Evolutionary conservation across 2,113 vertebrate genomes (phyloP), one percentile per base, ranked within the genome.

Genomic region (Ornithorhynchus anatinus): DNA sequence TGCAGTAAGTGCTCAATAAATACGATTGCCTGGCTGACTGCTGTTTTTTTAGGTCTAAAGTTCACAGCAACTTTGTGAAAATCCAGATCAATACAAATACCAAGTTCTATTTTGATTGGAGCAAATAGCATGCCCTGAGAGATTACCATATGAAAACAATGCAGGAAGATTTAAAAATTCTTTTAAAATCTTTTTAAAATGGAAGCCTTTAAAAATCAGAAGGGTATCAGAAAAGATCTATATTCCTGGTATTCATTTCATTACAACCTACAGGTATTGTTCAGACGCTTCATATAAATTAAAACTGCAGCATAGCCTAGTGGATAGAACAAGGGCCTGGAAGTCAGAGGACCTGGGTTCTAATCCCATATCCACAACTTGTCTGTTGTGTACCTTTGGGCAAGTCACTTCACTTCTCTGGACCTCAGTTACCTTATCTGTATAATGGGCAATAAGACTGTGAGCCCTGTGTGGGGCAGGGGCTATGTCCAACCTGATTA

Each of bases 381-480:
- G n/a, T n/a, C n/a, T n/a, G n/a, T n/a, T n/a, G n/a, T n/a, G n/a
- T n/a, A n/a, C n/a, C n/a, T n/a, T n/a, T n/a, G n/a, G n/a, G n/a
- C n/a, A n/a, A n/a, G n/a, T n/a, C n/a, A n/a, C n/a, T n/a, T n/a
- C n/a, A n/a, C n/a, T n/a, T n/a, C n/a, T n/a, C n/a, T n/a, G n/a
- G n/a, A n/a, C n/a, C n/a, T n/a, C n/a, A n/a, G n/a, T n/a, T n/a
- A n/a, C n/a, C n/a, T n/a, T n/a, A n/a, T n/a, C n/a, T n/a, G n/a
- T n/a, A n/a, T n/a, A n/a, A n/a, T n/a, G n/a, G n/a, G n/a, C 85
- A 23, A 73, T 32, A 75, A 72, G 77, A n/a, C 39, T 75, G 64
- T 58, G 54, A 88, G 53, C 44, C 47, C 58, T 19, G 56, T 0
- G n/a, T n/a, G n/a, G n/a, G n/a, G n/a, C n/a, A n/a, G n/a, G n/a